Evolutionary conservation across 2,797 vertebrate species (phyloP).

Genomic region (Antennarius maculatus): DNA sequence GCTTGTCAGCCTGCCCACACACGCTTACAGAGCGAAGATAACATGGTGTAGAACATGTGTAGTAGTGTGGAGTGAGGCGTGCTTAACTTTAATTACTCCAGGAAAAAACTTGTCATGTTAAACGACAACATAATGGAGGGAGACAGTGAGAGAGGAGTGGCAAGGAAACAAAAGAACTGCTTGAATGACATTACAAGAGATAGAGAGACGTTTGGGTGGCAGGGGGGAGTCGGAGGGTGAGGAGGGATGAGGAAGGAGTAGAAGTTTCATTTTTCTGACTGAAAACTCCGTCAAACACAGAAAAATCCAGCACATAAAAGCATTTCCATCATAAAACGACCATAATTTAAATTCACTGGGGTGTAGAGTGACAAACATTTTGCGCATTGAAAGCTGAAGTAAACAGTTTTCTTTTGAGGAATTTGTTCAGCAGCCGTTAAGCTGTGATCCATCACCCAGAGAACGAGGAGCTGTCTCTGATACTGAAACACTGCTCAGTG

Average conservation of each 20-base stretch:
- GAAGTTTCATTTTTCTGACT: background rate
- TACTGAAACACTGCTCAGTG: conserved; percentile 12
- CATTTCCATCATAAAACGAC: conserved; percentile 1
- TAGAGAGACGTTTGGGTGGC: background rate
- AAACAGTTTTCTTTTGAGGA: background rate
- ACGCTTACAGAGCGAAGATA: conserved; percentile 36
- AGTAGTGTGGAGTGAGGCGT: conserved; percentile 33
- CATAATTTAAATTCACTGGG: background rate
- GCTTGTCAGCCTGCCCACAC: conserved; percentile 38
- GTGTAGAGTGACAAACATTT: background rate
- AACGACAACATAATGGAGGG: conserved; percentile 51
- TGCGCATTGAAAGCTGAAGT: background rate
- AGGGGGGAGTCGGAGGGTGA: background rate
- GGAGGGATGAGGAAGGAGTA: background rate
- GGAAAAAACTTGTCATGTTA: conserved; percentile 56
- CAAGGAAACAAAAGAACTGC: conserved; percentile 17
- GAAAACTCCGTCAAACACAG: conserved; percentile 4
- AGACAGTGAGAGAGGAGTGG: conserved; percentile 28
- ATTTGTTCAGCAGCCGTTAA: background rate
- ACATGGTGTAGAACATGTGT: conserved; percentile 61
- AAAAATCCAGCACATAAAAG: background rate
- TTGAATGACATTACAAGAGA: conserved; percentile 27
- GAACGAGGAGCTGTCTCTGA: conserved; percentile 6
- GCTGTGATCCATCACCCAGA: background rate
- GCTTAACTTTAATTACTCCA: conserved; percentile 54